phyloP scores from a whole-genome alignment of 2,113 vertebrate species.

The Numida meleagris region DNA sequence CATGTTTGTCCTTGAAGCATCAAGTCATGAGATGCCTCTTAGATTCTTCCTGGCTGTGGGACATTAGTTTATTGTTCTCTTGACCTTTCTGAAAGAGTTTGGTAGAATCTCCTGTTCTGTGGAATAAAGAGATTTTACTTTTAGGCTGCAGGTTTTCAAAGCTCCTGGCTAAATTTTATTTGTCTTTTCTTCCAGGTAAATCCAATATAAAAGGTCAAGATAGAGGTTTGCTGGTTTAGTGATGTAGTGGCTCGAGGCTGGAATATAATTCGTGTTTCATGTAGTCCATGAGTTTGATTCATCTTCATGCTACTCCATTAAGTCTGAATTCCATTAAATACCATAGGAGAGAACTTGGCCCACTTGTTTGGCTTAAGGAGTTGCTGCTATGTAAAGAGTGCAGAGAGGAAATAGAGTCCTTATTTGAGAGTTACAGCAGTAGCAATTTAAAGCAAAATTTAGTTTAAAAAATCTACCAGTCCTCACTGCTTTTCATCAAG shows the following conservation, averaged over 20 bases:
- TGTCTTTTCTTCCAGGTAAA: not conserved
- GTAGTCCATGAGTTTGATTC: not conserved
- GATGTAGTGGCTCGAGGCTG: not conserved
- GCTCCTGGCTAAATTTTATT: not conserved
- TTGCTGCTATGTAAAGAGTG: not conserved
- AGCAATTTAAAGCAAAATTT: not conserved
- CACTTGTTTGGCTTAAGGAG: not conserved
- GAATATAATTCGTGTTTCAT: not conserved
- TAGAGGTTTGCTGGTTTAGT: not conserved
- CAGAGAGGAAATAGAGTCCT: not conserved
- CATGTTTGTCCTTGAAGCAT: slow-evolving; percentile 10
- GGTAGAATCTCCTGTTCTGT: not conserved
- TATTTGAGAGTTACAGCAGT: not conserved
- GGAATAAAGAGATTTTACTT: not conserved
- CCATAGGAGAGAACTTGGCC: not conserved
- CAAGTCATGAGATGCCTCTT: not conserved
- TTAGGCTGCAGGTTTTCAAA: not conserved
- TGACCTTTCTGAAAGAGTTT: slow-evolving; percentile 13
- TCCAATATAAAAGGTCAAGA: not conserved
- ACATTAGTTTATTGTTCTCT: not conserved
- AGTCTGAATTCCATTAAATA: not conserved
- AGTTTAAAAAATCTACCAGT: not conserved
- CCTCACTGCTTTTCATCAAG: not conserved
- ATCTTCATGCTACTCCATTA: not conserved
- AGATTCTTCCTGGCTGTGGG: not conserved